Base-by-base conservation (phyloP, 1,140 invertebrate genomes). In the Drosophila bocqueti region DNA sequence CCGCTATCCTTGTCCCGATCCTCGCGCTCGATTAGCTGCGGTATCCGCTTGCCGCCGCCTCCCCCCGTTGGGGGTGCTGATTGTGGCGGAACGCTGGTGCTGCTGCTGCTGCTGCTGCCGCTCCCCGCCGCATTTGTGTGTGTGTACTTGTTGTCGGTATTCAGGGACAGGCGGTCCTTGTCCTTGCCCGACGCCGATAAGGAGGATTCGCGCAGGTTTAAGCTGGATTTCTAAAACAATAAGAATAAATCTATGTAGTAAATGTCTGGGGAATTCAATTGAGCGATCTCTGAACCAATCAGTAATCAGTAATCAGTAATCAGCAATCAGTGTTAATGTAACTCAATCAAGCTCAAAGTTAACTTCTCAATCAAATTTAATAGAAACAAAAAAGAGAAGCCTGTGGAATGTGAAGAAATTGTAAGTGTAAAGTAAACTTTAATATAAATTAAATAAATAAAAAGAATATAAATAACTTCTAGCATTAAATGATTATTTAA, bases 111-210 rank as follows among this genome's bases (percentile, higher is more conserved):
- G 8, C 29, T 29, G 29, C 29, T 66, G 24, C 59, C 8, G 47
- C 42, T 18, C 21, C 29, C 57, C 24, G 69, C 43, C 3, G 45
- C 66, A 46, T 65, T 74, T 82, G 64, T 81, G 60, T 87, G 84
- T 79, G 85, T 80, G 78, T 91, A 91, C 76, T 91, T 91, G 81
- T 92, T 92, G 81, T 92, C 91, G 11, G 91, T 87, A 68, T 91
- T 92, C 3, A 92, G 76, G 29, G 91, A 92, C 57, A 92, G 79
- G 47, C 91, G 80, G 57, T 92, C 91, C 76, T 78, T 92, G 75
- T 92, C 87, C 73, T 83, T 86, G 47, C 65, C 81, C 31, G 54
- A 40, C 7, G 52, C 15, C 45, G 76, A 67, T 55, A 61, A 62
- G 45, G 80, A 74, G 52, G 85, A 60, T 61, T 92, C 91, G n/a